Conservation (phyloP, 92 coral and sea anemone species). For the Nematostella vectensis region DNA sequence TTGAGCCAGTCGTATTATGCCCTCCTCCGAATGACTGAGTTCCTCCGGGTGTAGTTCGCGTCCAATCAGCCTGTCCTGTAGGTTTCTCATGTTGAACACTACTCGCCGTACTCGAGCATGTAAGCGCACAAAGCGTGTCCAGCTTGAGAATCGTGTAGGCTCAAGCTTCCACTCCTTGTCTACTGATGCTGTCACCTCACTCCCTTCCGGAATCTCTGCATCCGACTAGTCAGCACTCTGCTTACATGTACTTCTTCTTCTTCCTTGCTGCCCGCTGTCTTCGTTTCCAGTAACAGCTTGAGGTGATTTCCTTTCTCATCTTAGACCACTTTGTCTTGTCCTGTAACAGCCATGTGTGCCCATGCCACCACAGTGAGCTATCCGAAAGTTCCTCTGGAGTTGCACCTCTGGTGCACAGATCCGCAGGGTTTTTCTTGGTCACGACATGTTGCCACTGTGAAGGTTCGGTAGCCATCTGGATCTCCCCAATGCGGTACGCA, state of each 20-base stretch:
- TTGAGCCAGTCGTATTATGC: slow-evolving; percentile 35
- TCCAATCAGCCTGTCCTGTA: slow-evolving; percentile 11
- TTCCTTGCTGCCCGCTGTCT: too few species aligned
- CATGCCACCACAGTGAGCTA: slow-evolving; percentile 42
- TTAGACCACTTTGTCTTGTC: slow-evolving; percentile 34
- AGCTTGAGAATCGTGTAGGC: slow-evolving; percentile 32
- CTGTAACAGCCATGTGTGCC: slow-evolving; percentile 29
- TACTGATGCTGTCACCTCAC: not conserved
- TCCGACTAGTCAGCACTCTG: not conserved
- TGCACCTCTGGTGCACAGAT: slow-evolving; percentile 36
- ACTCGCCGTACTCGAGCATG: slow-evolving; percentile 36
- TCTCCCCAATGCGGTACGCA: slow-evolving; percentile 45
- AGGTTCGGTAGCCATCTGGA: slow-evolving; percentile 41
- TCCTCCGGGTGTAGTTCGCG: slow-evolving; percentile 28
- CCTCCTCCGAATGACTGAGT: slow-evolving; percentile 34
- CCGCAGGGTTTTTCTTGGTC: slow-evolving; percentile 41
- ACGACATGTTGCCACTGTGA: slow-evolving; percentile 48
- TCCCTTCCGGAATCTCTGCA: too few species aligned
- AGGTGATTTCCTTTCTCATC: slow-evolving; percentile 10
- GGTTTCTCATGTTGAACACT: slow-evolving; percentile 29
- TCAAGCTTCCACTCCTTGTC: slow-evolving; percentile 25
- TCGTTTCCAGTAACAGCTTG: too few species aligned
- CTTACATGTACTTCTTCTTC: too few species aligned
- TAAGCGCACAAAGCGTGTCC: slow-evolving; percentile 13
- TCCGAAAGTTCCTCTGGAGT: slow-evolving; percentile 20